Conservation (phyloP, 2,888 invertebrate species). For the Anticlea derivata region DNA sequence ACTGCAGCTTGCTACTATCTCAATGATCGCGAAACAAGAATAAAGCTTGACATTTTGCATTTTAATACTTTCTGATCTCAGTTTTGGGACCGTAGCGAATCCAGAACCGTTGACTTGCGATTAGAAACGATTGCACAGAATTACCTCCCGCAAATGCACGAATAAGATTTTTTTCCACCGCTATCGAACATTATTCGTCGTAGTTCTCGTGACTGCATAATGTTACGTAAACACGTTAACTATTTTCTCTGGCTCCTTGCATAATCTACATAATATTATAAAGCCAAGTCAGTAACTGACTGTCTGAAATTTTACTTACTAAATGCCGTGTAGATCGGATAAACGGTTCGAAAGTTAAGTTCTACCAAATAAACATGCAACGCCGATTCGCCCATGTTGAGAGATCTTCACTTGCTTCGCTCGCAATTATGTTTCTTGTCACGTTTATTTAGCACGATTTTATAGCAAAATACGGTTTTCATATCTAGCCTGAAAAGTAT, state of each 20-base stretch:
- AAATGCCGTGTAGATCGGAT: too few relatives aligned
- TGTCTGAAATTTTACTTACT: too few relatives aligned
- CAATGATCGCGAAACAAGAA: neutral
- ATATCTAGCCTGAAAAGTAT: slow-evolving; percentile 33
- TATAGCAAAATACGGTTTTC: slow-evolving; percentile 38
- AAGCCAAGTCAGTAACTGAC: too few relatives aligned
- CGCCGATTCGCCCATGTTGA: too few relatives aligned
- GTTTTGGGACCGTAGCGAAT: neutral
- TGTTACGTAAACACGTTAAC: slow-evolving; percentile 58
- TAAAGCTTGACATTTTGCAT: neutral
- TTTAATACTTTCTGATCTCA: neutral
- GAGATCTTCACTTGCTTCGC: too few relatives aligned
- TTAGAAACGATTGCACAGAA: neutral
- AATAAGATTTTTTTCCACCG: slow-evolving; percentile 38
- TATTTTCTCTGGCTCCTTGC: slow-evolving; percentile 48
- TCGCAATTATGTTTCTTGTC: too few relatives aligned
- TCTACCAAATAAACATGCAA: too few relatives aligned
- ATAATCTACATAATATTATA: too few relatives aligned
- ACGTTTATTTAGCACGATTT: slow-evolving; percentile 55
- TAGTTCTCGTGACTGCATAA: slow-evolving; percentile 47
- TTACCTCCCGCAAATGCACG: neutral
- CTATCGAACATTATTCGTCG: slow-evolving; percentile 38
- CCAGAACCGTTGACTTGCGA: neutral
- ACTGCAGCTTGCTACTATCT: neutral
- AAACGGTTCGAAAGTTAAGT: too few relatives aligned